Evolutionary conservation across 1,140 invertebrate genomes (phyloP).

Genomic region (Leptoteleia sp.): DNA sequence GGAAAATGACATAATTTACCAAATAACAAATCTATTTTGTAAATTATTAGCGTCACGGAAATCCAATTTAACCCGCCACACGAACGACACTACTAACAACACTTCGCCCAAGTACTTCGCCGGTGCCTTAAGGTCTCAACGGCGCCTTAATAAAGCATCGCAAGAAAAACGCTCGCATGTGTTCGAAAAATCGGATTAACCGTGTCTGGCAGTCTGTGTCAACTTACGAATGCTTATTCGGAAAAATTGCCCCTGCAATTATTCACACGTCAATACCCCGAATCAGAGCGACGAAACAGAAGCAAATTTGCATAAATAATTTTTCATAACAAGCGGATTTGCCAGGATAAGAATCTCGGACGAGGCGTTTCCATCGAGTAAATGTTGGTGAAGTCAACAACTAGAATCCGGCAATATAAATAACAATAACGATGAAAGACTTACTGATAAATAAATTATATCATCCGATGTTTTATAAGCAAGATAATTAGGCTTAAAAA

Average conservation of each 20-base stretch:
- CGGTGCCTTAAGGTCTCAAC: conserved; percentile 45
- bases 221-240: not conserved
- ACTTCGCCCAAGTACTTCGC: conserved; percentile 41
- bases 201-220: not conserved
- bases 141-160: conserved; percentile 49
- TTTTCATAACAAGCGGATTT: conserved; percentile 22
- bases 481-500: too few relatives aligned
- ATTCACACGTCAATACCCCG: conserved; percentile 39
- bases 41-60: conserved; percentile 61
- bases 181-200: conserved; percentile 32
- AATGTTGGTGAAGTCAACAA: conserved; percentile 16
- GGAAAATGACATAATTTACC: conserved; percentile 40
- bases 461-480: too few relatives aligned
- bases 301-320: conserved; percentile 45
- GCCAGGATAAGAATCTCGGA: conserved; percentile 7
- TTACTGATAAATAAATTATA: too few relatives aligned
- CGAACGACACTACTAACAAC: conserved; percentile 53
- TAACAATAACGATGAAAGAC: too few relatives aligned
- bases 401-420: too few relatives aligned
- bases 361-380: conserved; percentile 9
- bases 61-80: conserved; percentile 43
- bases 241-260: conserved; percentile 25
- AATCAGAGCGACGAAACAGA: conserved; percentile 14
- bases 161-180: conserved; percentile 27
- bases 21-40: conserved; percentile 59